Evolutionary conservation across 2,797 vertebrate species (phyloP).

Genomic region (Notamacropus eugenii): DNA sequence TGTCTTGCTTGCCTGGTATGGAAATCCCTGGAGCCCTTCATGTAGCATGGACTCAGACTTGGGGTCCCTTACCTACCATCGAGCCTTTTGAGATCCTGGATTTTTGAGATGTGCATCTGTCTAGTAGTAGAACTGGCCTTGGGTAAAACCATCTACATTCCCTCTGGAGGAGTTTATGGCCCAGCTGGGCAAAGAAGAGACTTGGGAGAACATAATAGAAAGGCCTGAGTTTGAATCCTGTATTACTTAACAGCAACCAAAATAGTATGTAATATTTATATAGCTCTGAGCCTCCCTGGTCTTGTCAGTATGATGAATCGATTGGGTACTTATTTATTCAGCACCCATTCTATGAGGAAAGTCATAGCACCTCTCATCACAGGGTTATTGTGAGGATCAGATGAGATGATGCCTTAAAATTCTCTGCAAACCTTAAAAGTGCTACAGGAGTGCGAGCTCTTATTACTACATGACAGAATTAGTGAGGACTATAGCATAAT

Average conservation of each 20-base stretch:
- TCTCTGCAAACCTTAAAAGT: background rate
- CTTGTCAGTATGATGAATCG: background rate
- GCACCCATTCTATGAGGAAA: background rate
- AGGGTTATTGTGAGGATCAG: background rate
- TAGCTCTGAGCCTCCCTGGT: background rate
- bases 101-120: background rate
- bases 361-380: background rate
- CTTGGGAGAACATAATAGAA: background rate
- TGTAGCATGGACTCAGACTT: background rate
- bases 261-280: background rate
- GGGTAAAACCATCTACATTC: background rate
- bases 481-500: background rate
- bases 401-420: background rate
- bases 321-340: background rate
- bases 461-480: background rate
- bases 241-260: background rate
- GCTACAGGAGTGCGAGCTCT: background rate
- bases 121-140: slow-evolving; percentile 2
- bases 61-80: background rate
- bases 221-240: background rate
- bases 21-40: background rate
- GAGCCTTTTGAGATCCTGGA: background rate
- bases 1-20: background rate
- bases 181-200: background rate
- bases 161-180: background rate